Evolutionary conservation across 2,797 vertebrate species (phyloP), one percentile per base, ranked within the genome.

Genomic region (Typhlichthys eigenmanni): DNA sequence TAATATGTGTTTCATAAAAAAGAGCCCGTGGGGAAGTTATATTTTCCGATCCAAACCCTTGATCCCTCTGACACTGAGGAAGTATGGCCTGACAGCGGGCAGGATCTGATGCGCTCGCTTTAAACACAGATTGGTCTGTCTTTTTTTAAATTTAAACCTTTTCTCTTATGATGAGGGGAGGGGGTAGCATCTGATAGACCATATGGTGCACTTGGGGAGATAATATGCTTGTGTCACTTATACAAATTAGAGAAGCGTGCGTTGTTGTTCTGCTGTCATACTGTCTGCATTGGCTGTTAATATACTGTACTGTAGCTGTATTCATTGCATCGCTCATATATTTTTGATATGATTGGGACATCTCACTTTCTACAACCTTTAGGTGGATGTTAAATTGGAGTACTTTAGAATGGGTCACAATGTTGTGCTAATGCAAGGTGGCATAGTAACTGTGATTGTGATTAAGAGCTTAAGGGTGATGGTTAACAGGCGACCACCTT

Each of bases 401-500:
- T 8, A 12, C 51, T 68, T 58, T 61, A 72, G 62, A 7, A 51
- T 12, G 47, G 47, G 69, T 2, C 19, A 19, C 19, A 19, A 19
- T 19, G 19, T 19, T 70, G 4, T 53, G 29, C 9, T 2, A 1
- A 47, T 48, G 34, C 51, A 29, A 14, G 62, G 50, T 38, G 1
- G 16, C 58, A 62, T 62, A 69, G 56, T 38, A 14, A 17, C 48
- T 68, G 12, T 38, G 49, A 71, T 68, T 24, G 38, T 70, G 68
- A 73, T 69, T 68, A 74, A 76, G 51, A 63, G 45, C 45, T 53
- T 69, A 78, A 80, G 69, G 71, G 70, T 78, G 68, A 63, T 64
- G 66, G 66, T 62, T 17, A 69, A 71, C 62, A 71, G 49, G 61
- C 34, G 62, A 19, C 19, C 19, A 19, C 19, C 19, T 19, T 80